Evolutionary conservation across 2,113 vertebrate species (phyloP).

Genomic region (Platycercus adscitus): DNA sequence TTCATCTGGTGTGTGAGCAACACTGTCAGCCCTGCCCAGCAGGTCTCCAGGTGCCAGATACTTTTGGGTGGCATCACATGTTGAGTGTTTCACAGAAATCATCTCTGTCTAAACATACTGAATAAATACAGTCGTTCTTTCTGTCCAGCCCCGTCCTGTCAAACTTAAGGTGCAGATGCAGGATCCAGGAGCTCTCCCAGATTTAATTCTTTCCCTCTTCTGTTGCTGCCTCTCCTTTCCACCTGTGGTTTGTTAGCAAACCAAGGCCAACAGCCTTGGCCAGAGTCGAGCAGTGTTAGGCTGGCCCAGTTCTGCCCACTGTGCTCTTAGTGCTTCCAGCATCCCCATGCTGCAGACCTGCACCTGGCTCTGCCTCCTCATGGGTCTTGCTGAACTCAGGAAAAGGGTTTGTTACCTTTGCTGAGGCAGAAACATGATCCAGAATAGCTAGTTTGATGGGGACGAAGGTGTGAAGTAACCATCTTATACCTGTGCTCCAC

Average conservation of each 20-base stretch:
- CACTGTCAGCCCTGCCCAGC: not conserved
- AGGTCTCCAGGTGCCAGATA: not conserved
- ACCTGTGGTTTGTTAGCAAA: not conserved
- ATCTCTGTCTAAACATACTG: not conserved
- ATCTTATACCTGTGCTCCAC: not conserved
- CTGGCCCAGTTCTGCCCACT: not conserved
- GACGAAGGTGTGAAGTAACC: not conserved
- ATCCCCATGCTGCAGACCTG: fast-evolving
- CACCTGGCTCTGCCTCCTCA: not conserved
- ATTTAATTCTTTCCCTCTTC: not conserved
- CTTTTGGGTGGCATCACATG: not conserved
- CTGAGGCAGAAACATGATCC: not conserved
- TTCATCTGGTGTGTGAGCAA: not conserved
- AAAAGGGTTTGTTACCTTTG: not conserved
- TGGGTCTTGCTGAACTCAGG: not conserved
- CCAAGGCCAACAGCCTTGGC: not conserved
- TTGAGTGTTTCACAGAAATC: not conserved
- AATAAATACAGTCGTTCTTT: not conserved
- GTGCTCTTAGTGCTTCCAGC: not conserved
- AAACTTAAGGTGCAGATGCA: not conserved
- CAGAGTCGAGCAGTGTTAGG: not conserved
- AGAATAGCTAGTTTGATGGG: not conserved
- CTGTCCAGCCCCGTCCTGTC: not conserved
- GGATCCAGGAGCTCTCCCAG: not conserved
- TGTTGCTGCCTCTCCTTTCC: not conserved